Percentiles rank a stretch among this genome's conserved stretches.
Conservation (phyloP, 2,113 vertebrate genomes). For the Oriolus oriolus region DNA sequence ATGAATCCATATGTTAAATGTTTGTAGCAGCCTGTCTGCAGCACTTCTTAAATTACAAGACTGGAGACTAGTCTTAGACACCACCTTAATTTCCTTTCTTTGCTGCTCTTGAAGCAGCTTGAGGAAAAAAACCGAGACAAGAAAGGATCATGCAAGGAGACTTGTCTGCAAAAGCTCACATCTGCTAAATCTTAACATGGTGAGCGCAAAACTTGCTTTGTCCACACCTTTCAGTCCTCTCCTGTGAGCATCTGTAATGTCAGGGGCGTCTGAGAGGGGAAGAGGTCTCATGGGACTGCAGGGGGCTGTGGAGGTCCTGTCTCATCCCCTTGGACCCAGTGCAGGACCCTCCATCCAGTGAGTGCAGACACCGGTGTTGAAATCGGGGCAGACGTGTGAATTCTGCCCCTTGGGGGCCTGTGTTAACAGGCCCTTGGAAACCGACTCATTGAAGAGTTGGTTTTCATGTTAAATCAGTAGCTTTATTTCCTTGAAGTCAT, state of each 20-base stretch:
- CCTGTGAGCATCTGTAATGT: not conserved
- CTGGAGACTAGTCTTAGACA: not conserved
- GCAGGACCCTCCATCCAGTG: fast-evolving
- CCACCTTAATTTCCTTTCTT: not conserved
- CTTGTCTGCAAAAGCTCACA: not conserved
- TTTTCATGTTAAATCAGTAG: not conserved
- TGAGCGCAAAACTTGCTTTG: not conserved
- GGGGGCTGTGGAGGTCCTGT: not conserved
- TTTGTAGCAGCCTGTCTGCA: not conserved
- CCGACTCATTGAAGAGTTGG: not conserved
- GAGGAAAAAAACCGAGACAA: not conserved
- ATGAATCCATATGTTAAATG: not conserved
- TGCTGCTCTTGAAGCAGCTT: not conserved
- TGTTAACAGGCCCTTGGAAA: not conserved
- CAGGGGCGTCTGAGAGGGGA: not conserved
- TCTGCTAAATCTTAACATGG: not conserved
- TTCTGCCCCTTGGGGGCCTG: not conserved
- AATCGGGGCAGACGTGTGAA: fast-evolving
- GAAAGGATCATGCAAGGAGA: not conserved
- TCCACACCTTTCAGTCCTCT: not conserved
- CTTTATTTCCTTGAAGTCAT: not conserved
- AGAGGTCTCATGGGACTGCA: fast-evolving
- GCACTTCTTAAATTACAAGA: not conserved
- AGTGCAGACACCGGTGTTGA: not conserved
- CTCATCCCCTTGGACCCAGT: not conserved